Base-by-base conservation (phyloP, 2,797 vertebrate genomes). In the Tympanoctomys barrerae region DNA sequence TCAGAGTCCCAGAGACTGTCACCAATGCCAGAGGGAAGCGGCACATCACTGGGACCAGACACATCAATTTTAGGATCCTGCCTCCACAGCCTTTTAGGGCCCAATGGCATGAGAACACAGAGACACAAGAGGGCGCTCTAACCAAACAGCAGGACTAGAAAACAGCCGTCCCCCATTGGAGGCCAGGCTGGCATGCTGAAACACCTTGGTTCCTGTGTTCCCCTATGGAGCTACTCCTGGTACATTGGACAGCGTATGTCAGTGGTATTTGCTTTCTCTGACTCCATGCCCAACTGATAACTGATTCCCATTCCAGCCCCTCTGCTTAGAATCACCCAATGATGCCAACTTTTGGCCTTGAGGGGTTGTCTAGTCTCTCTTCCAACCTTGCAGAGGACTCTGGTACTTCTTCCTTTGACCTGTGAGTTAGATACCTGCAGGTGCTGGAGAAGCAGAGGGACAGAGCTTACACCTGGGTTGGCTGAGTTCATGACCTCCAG, bases 61-160 rank as follows among this genome's bases (percentile, higher is more conserved):
- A 2, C 19, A 39, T 16, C 57, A 10, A 24, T 10, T 24, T 78
- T 42, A 42, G 49, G 36, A 39, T n/a, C 49, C 73, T 49, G 61
- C 54, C 66, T 62, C 2, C 11, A 19, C 5, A 9, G 80, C 36
- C 92, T 95, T 16, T 28, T 13, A 62, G 52, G 77, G 64, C 64
- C 52, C 39, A 12, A 0, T 46, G 75, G 57, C 26, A 54, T 68
- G 83, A 77, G 59, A 75, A 73, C 31, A 42, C 71, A 68, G 57
- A 79, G 87, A 91, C 97, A 98, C 97, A 97, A 5, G 97, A 71
- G 97, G 97, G 97, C 96, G 80, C 97, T 96, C 95, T 97, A 94
- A 89, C 79, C 97, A 97, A 88, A 87, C 16, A 36, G 66, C 90
- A 94, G 80, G 87, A 75, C 57, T 42, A 68, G 77, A 95, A 28